Evolutionary conservation across 2,888 invertebrate species (phyloP).

Genomic region (Tupiocoris notatus): DNA sequence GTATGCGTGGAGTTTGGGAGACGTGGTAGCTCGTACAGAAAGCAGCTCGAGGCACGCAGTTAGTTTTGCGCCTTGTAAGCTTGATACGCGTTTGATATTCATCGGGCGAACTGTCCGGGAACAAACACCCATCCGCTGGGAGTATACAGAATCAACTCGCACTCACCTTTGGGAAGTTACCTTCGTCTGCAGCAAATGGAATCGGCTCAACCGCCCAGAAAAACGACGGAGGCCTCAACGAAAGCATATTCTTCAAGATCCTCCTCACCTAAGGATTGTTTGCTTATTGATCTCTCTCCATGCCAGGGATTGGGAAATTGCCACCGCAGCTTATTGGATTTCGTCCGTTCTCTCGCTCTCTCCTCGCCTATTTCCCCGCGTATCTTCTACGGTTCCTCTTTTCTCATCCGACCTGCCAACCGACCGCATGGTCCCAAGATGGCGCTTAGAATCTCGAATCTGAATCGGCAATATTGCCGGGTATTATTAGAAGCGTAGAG

Average conservation of each 20-base stretch:
- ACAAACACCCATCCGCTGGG: too few relatives aligned
- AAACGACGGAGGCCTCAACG: not conserved
- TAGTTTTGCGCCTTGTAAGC: not conserved
- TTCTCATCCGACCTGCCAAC: not conserved
- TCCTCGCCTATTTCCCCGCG: slow-evolving; percentile 3
- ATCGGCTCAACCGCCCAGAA: not conserved
- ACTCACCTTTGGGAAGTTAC: too few relatives aligned
- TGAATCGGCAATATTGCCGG: not conserved
- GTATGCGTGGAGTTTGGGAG: not conserved
- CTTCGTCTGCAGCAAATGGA: too few relatives aligned
- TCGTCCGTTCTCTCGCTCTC: slow-evolving; percentile 19
- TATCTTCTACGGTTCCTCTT: not conserved
- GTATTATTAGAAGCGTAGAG: not conserved
- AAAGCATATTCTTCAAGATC: slow-evolving; percentile 33
- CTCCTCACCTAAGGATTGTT: slow-evolving; percentile 41
- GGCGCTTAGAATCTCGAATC: slow-evolving; percentile 22
- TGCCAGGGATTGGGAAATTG: slow-evolving; percentile 41
- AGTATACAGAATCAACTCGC: too few relatives aligned
- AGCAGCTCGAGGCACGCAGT: not conserved
- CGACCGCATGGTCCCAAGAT: not conserved
- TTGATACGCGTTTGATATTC: slow-evolving; percentile 29
- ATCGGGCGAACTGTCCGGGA: slow-evolving; percentile 20
- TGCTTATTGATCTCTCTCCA: slow-evolving; percentile 40
- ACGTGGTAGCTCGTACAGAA: not conserved
- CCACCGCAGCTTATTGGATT: slow-evolving; percentile 43